phyloP scores from a whole-genome alignment of 2,797 vertebrate species.

The Gallinago solitaria region DNA sequence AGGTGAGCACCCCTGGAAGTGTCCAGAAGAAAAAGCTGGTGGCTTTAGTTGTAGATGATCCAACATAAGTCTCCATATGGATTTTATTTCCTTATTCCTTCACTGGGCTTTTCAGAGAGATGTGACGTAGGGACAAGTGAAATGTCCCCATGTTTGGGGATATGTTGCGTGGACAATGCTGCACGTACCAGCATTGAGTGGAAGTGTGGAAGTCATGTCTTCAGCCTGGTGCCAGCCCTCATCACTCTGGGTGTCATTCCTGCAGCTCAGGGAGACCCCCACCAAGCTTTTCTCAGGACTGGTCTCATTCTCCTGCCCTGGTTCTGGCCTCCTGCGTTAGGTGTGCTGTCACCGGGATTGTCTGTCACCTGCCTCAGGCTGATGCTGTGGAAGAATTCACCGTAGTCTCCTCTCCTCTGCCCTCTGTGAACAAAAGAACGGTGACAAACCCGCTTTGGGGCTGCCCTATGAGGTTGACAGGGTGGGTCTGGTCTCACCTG shows the following conservation, averaged over 20 bases:
- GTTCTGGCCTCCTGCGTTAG: neutral
- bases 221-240: accelerated
- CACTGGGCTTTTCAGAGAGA: neutral
- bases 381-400: neutral
- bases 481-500: neutral
- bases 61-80: accelerated
- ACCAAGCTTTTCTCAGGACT: neutral
- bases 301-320: neutral
- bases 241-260: neutral
- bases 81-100: neutral
- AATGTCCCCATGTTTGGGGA: accelerated
- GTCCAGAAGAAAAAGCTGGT: neutral
- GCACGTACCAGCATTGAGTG: neutral
- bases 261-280: neutral
- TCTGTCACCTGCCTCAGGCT: neutral
- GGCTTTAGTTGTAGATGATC: neutral
- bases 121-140: neutral
- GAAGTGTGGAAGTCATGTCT: neutral
- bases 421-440: neutral
- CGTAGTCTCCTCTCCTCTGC: neutral
- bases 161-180: too few species aligned
- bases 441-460: too few species aligned
- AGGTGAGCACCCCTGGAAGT: neutral
- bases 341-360: neutral
- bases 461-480: neutral